Evolutionary conservation across 2,888 invertebrate species (phyloP).

Genomic region (Thysanoteuthis rhombus): DNA sequence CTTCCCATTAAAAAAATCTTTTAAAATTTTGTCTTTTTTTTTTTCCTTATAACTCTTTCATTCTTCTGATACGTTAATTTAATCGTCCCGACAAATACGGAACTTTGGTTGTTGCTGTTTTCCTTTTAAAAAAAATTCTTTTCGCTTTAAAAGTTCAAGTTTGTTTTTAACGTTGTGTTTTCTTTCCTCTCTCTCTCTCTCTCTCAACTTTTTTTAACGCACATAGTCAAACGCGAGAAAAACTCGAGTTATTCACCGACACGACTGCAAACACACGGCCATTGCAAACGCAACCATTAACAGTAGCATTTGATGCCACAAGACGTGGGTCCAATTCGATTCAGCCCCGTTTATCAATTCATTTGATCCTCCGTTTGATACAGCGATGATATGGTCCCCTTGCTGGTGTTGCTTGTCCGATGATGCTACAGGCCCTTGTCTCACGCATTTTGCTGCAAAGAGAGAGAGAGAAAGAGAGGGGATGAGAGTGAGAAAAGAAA

Average conservation of each 20-base stretch:
- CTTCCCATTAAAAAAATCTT: not conserved
- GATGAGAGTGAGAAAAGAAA: not conserved
- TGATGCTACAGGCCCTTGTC: not conserved
- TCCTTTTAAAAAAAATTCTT: too few relatives aligned
- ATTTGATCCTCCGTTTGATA: not conserved
- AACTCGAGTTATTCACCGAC: not conserved
- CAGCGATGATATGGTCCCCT: conserved; percentile 18
- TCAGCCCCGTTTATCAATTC: conserved; percentile 23
- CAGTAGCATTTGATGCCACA: conserved; percentile 1
- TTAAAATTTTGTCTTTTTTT: not conserved
- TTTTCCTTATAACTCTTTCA: not conserved
- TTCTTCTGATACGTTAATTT: not conserved
- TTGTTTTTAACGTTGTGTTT: not conserved
- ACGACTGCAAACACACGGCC: conserved; percentile 14
- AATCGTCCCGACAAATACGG: not conserved
- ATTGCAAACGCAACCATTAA: not conserved
- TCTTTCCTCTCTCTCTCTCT: not conserved
- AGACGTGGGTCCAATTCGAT: not conserved
- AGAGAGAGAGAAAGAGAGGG: not conserved
- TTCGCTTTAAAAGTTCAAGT: too few relatives aligned
- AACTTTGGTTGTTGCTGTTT: not conserved
- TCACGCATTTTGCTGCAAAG: conserved; percentile 20
- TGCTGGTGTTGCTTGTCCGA: not conserved
- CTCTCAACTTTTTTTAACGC: not conserved
- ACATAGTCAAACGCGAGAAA: not conserved